Base-by-base conservation (phyloP, 2,797 vertebrate genomes). In the Hemibagrus guttatus region DNA sequence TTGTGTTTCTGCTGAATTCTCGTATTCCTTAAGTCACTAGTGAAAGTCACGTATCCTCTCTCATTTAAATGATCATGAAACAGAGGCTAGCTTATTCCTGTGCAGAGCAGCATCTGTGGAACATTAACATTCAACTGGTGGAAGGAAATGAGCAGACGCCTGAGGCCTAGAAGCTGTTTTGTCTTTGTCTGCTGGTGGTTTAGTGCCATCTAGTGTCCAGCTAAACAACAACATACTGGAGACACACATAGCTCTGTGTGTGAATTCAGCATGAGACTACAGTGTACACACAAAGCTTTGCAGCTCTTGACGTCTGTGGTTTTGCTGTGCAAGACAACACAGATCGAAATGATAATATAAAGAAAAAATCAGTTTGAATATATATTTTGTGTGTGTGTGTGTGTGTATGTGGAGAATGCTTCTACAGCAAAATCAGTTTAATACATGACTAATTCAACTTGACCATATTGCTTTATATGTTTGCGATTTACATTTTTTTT, bases 191-290 rank as follows among this genome's bases (percentile, higher is more conserved):
- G 39, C 17, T 31, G 63, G 63, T 91, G 86, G 39, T 88, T 88
- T 91, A 81, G 85, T 91, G 94, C 93, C 94, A 93, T 91, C 94
- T 94, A 92, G 93, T 93, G 94, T 86, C 64, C 78, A 78, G 11
- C 42, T 66, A 64, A 64, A 76, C 52, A 63, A 42, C 54, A 35
- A 86, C 4, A 13, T 58, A 17, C 19, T 2, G 1, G 3, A 72
- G 13, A 71, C 21, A 71, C 13, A 59, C 2, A 39, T 4, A 31
- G 61, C 26, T 52, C 6, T 39, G 17, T 6, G 28, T 21, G 8
- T 2, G 23, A 58, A 39, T 39, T 35, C 19, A 39, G 17, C 1
- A 21, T 13, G n/a, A 54, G 72, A 28, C 52, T 76, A 19, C 16
- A 19, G 52, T 21, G 16, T n/a, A 14, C 23, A 49, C 12, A 74